Percentiles rank a stretch among this genome's conserved stretches.
Conservation (phyloP, 2,113 vertebrate genomes). For the Hystrix cristata region DNA sequence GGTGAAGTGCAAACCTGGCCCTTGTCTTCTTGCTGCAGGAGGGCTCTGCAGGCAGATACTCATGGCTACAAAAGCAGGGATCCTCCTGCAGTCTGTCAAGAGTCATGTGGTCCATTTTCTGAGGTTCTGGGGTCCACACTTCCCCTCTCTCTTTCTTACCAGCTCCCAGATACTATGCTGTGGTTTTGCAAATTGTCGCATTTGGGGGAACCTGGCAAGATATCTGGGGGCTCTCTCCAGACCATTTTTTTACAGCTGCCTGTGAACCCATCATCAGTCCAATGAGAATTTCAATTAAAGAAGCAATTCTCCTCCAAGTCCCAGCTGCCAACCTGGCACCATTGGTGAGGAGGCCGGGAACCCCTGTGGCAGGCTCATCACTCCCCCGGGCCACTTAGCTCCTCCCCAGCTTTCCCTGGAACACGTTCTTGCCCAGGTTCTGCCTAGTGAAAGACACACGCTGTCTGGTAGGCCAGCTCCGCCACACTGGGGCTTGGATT, state of each 20-base stretch:
- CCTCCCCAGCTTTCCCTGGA: neutral
- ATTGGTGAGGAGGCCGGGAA: neutral
- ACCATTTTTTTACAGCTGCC: neutral
- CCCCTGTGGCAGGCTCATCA: neutral
- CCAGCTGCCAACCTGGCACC: neutral
- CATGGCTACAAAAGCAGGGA: accelerated
- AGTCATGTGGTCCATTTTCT: neutral
- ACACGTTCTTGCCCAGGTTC: neutral
- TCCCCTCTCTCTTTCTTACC: neutral
- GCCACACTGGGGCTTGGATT: neutral
- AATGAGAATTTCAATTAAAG: slow-evolving; percentile 33
- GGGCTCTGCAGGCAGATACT: neutral
- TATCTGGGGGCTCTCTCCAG: neutral
- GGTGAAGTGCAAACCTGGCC: neutral
- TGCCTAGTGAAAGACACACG: neutral
- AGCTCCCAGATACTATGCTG: neutral
- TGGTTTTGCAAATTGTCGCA: neutral
- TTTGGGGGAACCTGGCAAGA: neutral
- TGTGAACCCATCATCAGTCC: neutral
- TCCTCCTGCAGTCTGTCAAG: neutral
- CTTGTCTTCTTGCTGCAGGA: neutral
- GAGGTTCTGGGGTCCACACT: neutral
- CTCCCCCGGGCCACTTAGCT: accelerated
- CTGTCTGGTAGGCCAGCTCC: neutral
- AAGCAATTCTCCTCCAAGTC: neutral